Conservation (phyloP, 2,888 invertebrate species). For the Melanargia galathea region DNA sequence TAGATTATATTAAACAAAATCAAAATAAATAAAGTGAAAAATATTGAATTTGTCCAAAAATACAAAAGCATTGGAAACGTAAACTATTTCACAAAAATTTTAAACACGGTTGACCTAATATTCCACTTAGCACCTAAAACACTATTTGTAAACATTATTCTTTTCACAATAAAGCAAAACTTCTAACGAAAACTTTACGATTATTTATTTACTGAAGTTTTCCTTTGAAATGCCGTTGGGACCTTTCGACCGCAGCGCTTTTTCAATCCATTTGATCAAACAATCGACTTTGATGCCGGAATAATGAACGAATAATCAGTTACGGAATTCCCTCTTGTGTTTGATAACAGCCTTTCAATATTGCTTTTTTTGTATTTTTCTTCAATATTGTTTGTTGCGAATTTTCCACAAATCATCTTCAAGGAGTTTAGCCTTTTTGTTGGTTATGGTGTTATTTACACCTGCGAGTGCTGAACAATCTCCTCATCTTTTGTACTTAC, state of each 20-base stretch:
- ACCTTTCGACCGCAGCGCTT: constrained; percentile 26
- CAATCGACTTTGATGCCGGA: constrained; percentile 32
- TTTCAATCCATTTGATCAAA: constrained; percentile 32
- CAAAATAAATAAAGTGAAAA: too few relatives aligned
- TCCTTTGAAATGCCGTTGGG: constrained; percentile 30
- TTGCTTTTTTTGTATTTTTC: neutral
- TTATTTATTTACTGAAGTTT: constrained; percentile 13
- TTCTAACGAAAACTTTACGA: constrained; percentile 14
- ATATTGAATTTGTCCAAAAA: neutral
- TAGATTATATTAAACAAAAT: too few relatives aligned
- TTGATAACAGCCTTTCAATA: constrained; percentile 5
- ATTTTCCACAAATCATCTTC: neutral
- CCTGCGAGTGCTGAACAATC: too few relatives aligned
- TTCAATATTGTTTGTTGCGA: neutral
- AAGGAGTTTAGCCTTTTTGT: neutral
- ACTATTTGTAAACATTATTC: constrained; percentile 16
- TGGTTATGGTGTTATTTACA: neutral
- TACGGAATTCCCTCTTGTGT: constrained; percentile 21
- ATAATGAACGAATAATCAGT: constrained; percentile 31
- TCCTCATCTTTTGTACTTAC: too few relatives aligned
- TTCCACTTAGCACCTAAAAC: neutral
- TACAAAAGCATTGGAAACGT: neutral
- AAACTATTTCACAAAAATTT: neutral
- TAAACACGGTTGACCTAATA: neutral
- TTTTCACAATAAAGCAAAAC: constrained; percentile 2